Percentiles rank a stretch among this genome's conserved stretches.
phyloP scores from a whole-genome alignment of 2,888 invertebrate genomes.

The Hirtodrosophila histrioides region DNA sequence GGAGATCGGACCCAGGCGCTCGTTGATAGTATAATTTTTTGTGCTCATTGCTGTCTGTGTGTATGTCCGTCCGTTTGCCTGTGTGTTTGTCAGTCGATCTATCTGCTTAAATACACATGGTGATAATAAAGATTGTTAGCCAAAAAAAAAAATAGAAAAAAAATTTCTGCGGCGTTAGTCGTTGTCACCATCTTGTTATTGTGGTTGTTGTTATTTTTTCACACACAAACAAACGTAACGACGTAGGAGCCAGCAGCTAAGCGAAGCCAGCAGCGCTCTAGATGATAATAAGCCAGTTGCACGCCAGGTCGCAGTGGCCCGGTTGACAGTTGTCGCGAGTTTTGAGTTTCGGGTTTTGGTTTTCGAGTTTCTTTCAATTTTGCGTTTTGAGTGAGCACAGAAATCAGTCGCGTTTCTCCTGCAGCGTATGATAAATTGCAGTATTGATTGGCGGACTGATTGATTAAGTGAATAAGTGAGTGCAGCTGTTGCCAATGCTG shows the following conservation, averaged over 20 bases:
- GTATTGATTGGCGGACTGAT: slow-evolving; percentile 33
- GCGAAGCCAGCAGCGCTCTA: slow-evolving; percentile 26
- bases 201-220: slow-evolving; percentile 34
- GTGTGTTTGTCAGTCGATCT: slow-evolving; percentile 55
- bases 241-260: slow-evolving; percentile 22
- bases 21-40: slow-evolving; percentile 1
- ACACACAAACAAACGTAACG: slow-evolving; percentile 37
- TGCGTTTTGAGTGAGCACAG: neutral
- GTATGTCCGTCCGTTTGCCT: slow-evolving; percentile 22
- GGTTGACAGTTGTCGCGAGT: slow-evolving; percentile 51
- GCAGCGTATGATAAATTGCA: slow-evolving; percentile 22
- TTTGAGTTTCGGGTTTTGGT: neutral
- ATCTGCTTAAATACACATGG: slow-evolving; percentile 70
- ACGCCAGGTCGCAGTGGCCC: slow-evolving; percentile 40
- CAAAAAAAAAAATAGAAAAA: slow-evolving; percentile 46
- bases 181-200: slow-evolving; percentile 26
- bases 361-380: slow-evolving; percentile 2
- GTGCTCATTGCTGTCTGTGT: neutral
- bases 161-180: slow-evolving; percentile 43
- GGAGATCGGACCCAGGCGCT: slow-evolving; percentile 16
- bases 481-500: slow-evolving; percentile 39
- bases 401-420: slow-evolving; percentile 39
- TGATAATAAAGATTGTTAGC: slow-evolving; percentile 70
- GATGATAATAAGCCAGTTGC: slow-evolving; percentile 52
- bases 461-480: slow-evolving; percentile 27